Evolutionary conservation across 2,113 vertebrate species (phyloP), one percentile per base, ranked within the genome.

Genomic region (Clarias macrocephalus): DNA sequence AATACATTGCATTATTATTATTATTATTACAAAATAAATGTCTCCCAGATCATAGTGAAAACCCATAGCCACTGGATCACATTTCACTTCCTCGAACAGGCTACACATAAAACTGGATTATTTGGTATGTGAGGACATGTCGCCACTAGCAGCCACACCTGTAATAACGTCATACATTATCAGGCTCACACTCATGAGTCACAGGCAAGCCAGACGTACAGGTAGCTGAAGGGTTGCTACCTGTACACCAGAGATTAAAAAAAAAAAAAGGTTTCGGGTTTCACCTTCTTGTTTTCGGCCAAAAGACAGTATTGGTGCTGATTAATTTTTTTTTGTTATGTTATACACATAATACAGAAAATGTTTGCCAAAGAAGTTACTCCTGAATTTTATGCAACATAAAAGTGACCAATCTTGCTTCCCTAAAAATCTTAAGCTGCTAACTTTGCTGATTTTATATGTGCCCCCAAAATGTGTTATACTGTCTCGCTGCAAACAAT

Each of bases 131-230:
- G 56, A 75, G 79, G 57, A 82, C 86, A 73, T 82, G 86, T 82
- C 72, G 1, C 56, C 6, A 82, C 86, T 73, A 33, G 80, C 19
- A 82, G 86, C 68, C 86, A 75, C 86, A 87, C 86, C 86, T 87
- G 86, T 73, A 87, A 75, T 75, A 42, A 48, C 86, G 80, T 60
- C 30, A 82, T 10, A 54, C 16, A 5, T 62, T 48, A 87, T 63
- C 57, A 75, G 37, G 4, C 25, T 54, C 48, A 48, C 42, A 2
- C 28, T 62, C 54, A 87, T 87, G 86, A 82, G 33, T 87, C 80
- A 82, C 28, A 54, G 68, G 3, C 25, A 30, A 81, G 13, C 65
- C 21, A 60, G 65, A 70, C 77, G 42, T 60, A 77, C 19, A 21
- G 42, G 79, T 28, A 48, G 81, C 79, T 10, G 18, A 48, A n/a